Percentiles rank a stretch among this genome's conserved stretches.
Evolutionary conservation across 2,888 invertebrate genomes (phyloP).

Genomic region (Parochlus steinenii): DNA sequence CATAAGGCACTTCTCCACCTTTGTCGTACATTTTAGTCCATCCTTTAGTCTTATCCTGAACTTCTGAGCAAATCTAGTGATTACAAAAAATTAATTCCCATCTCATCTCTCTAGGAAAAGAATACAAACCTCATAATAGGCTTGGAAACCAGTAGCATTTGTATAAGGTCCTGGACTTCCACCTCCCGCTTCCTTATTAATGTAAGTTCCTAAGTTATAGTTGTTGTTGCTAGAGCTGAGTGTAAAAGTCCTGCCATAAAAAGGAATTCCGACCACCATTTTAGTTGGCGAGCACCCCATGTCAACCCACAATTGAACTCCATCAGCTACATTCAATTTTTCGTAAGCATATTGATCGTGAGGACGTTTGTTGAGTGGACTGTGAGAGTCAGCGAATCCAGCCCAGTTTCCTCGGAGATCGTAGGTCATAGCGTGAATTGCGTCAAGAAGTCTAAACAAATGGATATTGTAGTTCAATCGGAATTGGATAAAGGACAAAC

Average conservation of each 20-base stretch:
- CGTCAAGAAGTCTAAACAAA: constrained; percentile 46
- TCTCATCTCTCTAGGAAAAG: constrained; percentile 7
- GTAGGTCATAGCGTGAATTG: constrained; percentile 75
- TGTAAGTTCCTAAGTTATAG: constrained; percentile 68
- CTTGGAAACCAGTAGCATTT: constrained; percentile 70
- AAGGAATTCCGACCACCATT: constrained; percentile 74
- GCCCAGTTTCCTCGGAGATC: constrained; percentile 81
- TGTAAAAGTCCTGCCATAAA: constrained; percentile 76
- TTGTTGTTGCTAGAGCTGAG: constrained; percentile 66
- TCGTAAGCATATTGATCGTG: constrained; percentile 83
- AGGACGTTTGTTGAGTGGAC: constrained; percentile 68
- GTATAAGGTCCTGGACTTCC: constrained; percentile 74
- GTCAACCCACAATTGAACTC: constrained; percentile 72
- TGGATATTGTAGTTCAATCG: background rate
- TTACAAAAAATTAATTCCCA: constrained; percentile 8
- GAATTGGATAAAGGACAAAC: constrained; percentile 21
- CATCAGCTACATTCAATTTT: constrained; percentile 80
- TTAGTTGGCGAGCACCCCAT: constrained; percentile 78
- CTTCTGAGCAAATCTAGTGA: constrained; percentile 56
- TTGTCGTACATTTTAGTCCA: constrained; percentile 81
- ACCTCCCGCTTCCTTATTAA: constrained; percentile 81
- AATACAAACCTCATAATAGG: constrained; percentile 59
- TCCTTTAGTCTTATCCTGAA: constrained; percentile 46
- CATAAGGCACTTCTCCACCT: constrained; percentile 65
- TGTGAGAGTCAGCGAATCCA: constrained; percentile 79